phyloP scores from a whole-genome alignment of 1,140 invertebrate species.

The Goniozus legneri region DNA sequence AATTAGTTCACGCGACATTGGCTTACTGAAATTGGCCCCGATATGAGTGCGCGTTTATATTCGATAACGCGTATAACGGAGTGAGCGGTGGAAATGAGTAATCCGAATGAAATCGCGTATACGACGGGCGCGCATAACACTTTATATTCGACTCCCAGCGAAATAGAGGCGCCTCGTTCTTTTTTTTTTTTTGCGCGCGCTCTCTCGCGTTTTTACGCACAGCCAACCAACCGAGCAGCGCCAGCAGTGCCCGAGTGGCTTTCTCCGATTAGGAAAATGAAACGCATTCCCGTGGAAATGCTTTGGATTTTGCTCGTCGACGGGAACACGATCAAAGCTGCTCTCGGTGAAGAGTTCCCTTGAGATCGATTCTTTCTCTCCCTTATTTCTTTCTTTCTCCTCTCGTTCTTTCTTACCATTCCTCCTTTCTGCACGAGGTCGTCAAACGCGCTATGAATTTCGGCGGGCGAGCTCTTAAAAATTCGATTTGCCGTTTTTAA shows the following conservation, averaged over 20 bases:
- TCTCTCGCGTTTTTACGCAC: background rate
- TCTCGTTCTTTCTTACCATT: background rate
- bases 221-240: background rate
- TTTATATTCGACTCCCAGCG: background rate
- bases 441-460: conserved; percentile 1
- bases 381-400: conserved; percentile 1
- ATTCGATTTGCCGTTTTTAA: no score
- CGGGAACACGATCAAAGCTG: conserved; percentile 23
- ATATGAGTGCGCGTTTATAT: no score
- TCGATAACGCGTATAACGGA: no score
- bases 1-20: no score
- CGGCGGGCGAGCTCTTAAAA: background rate
- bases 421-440: background rate
- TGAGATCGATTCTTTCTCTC: conserved; percentile 7
- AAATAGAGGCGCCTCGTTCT: background rate
- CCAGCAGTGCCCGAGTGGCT: no score
- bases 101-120: background rate
- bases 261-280: conserved; percentile 15
- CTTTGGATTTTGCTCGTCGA: conserved; percentile 22
- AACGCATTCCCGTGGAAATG: conserved; percentile 17
- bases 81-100: background rate
- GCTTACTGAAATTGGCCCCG: no score
- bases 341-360: conserved; percentile 13
- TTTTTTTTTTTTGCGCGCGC: background rate
- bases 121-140: background rate